phyloP scores from a whole-genome alignment of 2,113 vertebrate species.

The Castor canadensis region DNA sequence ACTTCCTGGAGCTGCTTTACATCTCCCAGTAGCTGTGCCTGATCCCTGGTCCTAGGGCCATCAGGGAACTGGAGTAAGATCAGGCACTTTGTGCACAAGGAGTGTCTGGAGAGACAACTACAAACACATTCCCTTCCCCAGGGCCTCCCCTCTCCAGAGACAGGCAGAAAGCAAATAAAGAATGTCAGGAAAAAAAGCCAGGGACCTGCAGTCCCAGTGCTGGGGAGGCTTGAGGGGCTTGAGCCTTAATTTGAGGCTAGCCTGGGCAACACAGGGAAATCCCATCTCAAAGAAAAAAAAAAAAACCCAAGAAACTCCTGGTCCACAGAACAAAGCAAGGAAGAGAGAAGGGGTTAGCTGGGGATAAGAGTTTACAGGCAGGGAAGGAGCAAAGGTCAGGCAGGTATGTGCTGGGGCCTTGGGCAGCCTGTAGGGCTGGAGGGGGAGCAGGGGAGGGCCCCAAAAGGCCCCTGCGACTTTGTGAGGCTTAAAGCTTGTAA shows the following conservation, averaged over 20 bases:
- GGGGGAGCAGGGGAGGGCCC: neutral
- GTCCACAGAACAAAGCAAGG: neutral
- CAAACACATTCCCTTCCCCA: neutral
- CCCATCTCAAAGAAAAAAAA: neutral
- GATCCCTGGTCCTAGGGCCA: neutral
- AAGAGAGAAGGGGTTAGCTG: neutral
- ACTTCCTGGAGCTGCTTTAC: neutral
- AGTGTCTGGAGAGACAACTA: neutral
- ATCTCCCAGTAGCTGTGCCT: rapidly evolving
- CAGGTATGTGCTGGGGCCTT: neutral
- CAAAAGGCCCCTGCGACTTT: neutral
- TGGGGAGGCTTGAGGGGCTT: neutral
- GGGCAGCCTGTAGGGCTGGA: neutral
- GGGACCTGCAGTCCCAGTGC: neutral
- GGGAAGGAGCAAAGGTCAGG: neutral
- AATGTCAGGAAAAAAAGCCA: neutral
- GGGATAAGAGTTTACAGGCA: neutral
- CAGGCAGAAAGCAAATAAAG: neutral
- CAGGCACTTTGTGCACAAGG: too few relatives aligned
- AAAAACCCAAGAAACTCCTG: neutral
- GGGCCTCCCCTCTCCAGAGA: neutral
- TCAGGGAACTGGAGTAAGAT: too few relatives aligned
- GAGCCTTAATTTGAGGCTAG: neutral
- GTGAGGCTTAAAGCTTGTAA: neutral
- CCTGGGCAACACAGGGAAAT: neutral